Percentiles rank a stretch among this genome's conserved stretches.
phyloP scores from a whole-genome alignment of 2,888 invertebrate genomes.

The Agrotis puta region DNA sequence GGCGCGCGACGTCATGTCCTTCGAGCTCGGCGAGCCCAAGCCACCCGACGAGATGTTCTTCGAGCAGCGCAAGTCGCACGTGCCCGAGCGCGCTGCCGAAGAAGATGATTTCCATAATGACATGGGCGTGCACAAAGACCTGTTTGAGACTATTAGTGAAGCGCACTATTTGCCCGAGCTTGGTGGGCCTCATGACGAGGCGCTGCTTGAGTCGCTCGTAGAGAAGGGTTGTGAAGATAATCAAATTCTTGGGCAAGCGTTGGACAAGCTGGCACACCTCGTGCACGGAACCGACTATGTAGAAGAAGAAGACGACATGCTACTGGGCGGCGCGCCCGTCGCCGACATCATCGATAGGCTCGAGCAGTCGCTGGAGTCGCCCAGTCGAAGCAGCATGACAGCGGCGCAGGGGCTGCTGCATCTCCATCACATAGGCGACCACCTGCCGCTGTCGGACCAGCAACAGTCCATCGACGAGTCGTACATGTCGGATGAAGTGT shows the following conservation, averaged over 20 bases:
- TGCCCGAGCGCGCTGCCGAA: slow-evolving; percentile 71
- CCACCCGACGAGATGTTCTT: slow-evolving; percentile 81
- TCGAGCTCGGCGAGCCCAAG: slow-evolving; percentile 83
- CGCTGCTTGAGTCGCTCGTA: slow-evolving; percentile 91
- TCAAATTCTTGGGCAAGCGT: slow-evolving; percentile 86
- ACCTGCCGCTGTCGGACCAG: slow-evolving; percentile 76
- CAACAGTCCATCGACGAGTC: slow-evolving; percentile 83
- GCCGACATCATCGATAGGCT: slow-evolving; percentile 92
- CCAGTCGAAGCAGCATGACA: slow-evolving; percentile 85
- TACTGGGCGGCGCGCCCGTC: slow-evolving; percentile 87
- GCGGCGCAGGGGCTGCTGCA: slow-evolving; percentile 86
- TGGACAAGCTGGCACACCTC: slow-evolving; percentile 85
- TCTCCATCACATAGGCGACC: slow-evolving; percentile 84
- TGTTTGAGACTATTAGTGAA: slow-evolving; percentile 88
- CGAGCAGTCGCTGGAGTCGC: slow-evolving; percentile 91
- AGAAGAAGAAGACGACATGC: slow-evolving; percentile 87
- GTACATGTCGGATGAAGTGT: slow-evolving; percentile 82
- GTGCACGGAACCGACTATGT: slow-evolving; percentile 85
- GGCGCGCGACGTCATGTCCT: slow-evolving; percentile 84
- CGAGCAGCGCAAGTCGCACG: slow-evolving; percentile 78
- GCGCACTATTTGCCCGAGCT: slow-evolving; percentile 87
- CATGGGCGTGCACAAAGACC: slow-evolving; percentile 84
- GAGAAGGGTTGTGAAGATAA: slow-evolving; percentile 92
- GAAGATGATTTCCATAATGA: slow-evolving; percentile 80
- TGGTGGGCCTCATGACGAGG: slow-evolving; percentile 88